Conservation (phyloP, 2,888 invertebrate species). For the Mesoligia furuncula region DNA sequence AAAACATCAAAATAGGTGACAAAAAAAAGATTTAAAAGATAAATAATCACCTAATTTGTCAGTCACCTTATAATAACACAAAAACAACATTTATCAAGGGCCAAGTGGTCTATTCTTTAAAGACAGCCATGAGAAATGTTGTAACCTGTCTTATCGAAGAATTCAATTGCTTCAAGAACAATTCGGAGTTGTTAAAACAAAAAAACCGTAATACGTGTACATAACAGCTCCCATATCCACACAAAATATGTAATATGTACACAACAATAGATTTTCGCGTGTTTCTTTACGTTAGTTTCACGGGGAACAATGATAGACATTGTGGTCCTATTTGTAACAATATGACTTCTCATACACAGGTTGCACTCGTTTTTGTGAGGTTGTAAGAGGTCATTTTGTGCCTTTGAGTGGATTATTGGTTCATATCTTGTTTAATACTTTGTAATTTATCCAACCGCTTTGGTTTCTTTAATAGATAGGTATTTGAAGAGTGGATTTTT, state of each 20-base stretch:
- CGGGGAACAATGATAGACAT: slow-evolving; percentile 59
- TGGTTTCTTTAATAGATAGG: background rate
- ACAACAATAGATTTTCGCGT: slow-evolving; percentile 60
- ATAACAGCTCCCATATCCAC: slow-evolving; percentile 45
- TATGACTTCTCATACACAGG: slow-evolving; percentile 58
- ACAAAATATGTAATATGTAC: slow-evolving; percentile 51
- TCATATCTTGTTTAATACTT: slow-evolving; percentile 16
- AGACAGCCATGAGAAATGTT: slow-evolving; percentile 29
- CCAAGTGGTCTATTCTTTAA: background rate
- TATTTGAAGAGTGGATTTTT: background rate
- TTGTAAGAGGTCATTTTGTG: slow-evolving; percentile 49
- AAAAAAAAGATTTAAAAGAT: no score
- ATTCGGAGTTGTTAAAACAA: slow-evolving; percentile 39
- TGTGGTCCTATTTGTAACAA: slow-evolving; percentile 45
- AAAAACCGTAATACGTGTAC: slow-evolving; percentile 10
- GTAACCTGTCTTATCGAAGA: slow-evolving; percentile 15
- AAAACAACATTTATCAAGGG: background rate
- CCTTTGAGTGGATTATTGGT: slow-evolving; percentile 21
- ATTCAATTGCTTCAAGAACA: slow-evolving; percentile 50
- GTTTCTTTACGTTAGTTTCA: slow-evolving; percentile 57
- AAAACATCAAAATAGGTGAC: no score
- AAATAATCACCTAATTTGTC: no score
- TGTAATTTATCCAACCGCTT: background rate
- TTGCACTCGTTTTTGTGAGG: slow-evolving; percentile 51
- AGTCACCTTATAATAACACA: background rate